phyloP scores from a whole-genome alignment of 2,888 invertebrate species.

The Rugalucina vietnamica region DNA sequence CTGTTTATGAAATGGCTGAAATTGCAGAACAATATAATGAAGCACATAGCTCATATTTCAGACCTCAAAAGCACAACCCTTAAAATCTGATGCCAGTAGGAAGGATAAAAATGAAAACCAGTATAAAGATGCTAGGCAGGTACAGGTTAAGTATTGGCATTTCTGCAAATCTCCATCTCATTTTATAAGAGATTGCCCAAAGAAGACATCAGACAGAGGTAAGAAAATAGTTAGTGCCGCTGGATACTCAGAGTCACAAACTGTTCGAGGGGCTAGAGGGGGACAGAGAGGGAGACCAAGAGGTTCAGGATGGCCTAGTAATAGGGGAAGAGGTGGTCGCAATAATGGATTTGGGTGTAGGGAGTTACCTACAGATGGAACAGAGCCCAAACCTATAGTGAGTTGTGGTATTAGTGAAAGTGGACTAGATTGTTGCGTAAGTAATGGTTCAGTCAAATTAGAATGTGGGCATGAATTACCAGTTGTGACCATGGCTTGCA shows the following conservation, averaged over 20 bases:
- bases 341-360: background rate
- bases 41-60: background rate
- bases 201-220: background rate
- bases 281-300: background rate
- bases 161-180: background rate
- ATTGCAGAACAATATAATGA: background rate
- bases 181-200: constrained; percentile 6
- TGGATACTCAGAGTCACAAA: background rate
- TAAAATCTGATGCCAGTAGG: background rate
- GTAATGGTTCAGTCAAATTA: background rate
- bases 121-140: background rate
- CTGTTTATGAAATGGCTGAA: background rate
- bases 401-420: background rate
- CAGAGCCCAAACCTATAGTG: background rate
- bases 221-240: background rate
- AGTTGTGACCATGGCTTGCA: background rate
- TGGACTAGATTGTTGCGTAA: background rate
- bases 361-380: background rate
- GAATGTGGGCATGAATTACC: constrained; percentile 8
- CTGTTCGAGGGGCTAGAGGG: background rate
- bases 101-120: background rate
- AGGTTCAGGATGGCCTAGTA: background rate
- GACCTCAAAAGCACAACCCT: background rate
- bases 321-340: background rate
- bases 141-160: background rate